Evolutionary conservation across 64 coral and sea anemone genomes (phyloP), one percentile per base, ranked within the genome.

Genomic region (Montipora sp.): DNA sequence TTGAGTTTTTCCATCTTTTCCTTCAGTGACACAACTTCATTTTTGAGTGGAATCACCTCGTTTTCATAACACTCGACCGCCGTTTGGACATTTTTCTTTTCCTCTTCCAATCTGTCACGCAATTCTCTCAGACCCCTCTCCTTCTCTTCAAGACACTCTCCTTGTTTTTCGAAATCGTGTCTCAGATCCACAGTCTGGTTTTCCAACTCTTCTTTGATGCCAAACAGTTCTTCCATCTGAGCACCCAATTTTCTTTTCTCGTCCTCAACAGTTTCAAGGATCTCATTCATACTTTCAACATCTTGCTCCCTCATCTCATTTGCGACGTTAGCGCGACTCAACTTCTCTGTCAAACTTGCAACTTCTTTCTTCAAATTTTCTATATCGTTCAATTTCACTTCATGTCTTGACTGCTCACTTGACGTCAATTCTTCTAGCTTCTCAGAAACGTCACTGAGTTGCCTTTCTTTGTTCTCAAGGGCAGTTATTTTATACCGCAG

Each of bases 391-490:
- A 83, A 22, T 83, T 23, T 83, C 11, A 5, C 13, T 23, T 83
- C 77, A 80, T 50, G 12, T 11, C 59, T 12, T 90, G 88, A 90
- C 24, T 90, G 76, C 12, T 77, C 77, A 70, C 47, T 83, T 83
- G 68, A n/a, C 13, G 70, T 80, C 6, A 91, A 44, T 0, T 47
- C 51, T 6, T 19, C 13, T 61, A 82, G 45, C 55, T 27, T 73
- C 8, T 91, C 67, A 27, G 63, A 48, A 36, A 83, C 47, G 9
- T 83, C 90, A 19, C 55, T 36, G 2, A 93, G 19, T 75, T 82
- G 36, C 18, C 58, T 91, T 87, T 86, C 91, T 76, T 93, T 93
- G 16, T 46, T 48, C 4, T 77, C 76, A 21, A 93, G 58, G 58
- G 21, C 73, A 16, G 72, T 71, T 61, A 15, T 73, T 67, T 83